Evolutionary conservation across 1,140 invertebrate genomes (phyloP).

Genomic region (Zaprionus ornatus): DNA sequence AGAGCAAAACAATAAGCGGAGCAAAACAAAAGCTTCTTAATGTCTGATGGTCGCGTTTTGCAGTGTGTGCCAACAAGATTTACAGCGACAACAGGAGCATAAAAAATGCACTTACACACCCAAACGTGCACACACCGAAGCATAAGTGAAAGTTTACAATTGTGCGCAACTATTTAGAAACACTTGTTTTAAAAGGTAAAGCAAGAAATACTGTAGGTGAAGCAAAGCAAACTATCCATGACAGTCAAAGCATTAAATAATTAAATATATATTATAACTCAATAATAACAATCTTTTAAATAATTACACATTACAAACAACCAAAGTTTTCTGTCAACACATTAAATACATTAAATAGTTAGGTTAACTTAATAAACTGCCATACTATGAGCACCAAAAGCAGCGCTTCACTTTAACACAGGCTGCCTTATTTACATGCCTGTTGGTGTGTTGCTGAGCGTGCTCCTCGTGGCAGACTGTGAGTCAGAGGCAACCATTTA

Average conservation of each 20-base stretch:
- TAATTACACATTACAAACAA: neutral
- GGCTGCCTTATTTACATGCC: neutral
- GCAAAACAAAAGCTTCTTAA: conserved; percentile 60
- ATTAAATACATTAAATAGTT: too few species aligned
- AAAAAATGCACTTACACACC: neutral
- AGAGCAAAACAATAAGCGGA: conserved; percentile 58
- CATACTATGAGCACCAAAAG: neutral
- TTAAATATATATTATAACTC: neutral
- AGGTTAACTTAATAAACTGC: conserved; percentile 8
- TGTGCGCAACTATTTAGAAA: neutral
- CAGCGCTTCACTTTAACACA: conserved; percentile 1
- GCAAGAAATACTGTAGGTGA: too few species aligned
- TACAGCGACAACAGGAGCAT: conserved; percentile 27
- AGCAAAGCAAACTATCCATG: too few species aligned
- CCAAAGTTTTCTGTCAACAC: neutral
- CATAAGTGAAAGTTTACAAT: neutral
- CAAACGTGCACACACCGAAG: neutral
- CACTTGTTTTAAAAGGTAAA: neutral
- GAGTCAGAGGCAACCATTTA: conserved; percentile 24
- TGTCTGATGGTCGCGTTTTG: conserved; percentile 41
- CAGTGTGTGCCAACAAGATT: conserved; percentile 38
- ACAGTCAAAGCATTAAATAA: too few species aligned
- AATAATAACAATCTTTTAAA: neutral
- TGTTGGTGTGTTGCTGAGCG: neutral
- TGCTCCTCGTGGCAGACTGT: neutral